These are phyloP conservation scores for Bungarus multicinctus DNA, from an alignment of 2,113 vertebrate genomes.

Conservation along the genomic window DNA sequence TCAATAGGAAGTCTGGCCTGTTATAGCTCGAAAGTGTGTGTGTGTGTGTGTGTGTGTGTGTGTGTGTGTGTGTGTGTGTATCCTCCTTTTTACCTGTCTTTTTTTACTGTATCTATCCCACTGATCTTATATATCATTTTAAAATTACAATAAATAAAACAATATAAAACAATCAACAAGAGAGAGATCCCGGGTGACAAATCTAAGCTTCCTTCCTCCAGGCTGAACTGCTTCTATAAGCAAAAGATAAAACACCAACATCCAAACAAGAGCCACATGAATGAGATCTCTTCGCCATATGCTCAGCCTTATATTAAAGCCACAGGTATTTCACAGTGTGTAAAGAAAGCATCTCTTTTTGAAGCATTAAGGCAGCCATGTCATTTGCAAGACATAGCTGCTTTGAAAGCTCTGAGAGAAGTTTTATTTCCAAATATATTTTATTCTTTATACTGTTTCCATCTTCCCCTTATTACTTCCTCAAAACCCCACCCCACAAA, in stretches of 20 bases:
- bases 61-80: no score
- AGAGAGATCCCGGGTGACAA: background rate
- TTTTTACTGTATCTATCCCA: background rate
- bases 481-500: no score
- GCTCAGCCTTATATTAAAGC: background rate
- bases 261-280: background rate
- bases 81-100: background rate
- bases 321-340: background rate
- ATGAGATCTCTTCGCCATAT: background rate
- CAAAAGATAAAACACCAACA: background rate
- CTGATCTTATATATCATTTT: background rate
- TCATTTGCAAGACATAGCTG: no score
- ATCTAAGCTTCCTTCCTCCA: background rate
- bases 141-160: background rate
- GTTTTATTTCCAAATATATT: no score
- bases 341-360: no score
- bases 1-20: background rate
- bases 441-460: no score
- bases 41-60: no score
- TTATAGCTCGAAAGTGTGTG: constrained; percentile 15
- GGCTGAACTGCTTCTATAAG: background rate
- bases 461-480: no score
- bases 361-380: no score
- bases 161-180: background rate
- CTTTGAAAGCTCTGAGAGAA: no score